Evolutionary conservation across 2,797 vertebrate species (phyloP).

Genomic region (Tokudaia tokunoshimensis): DNA sequence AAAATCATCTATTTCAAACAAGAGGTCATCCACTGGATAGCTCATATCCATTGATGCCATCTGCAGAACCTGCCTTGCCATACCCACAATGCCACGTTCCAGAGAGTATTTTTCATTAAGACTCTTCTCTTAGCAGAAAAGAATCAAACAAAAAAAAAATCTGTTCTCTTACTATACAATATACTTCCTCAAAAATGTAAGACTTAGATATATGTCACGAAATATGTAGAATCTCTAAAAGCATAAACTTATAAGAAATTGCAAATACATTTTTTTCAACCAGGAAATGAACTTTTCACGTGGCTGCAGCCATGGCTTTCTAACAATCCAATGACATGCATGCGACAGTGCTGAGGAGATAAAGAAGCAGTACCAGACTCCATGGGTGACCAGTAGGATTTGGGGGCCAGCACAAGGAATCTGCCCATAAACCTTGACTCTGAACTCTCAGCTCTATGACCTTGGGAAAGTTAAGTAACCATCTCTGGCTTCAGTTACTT

Average conservation of each 20-base stretch:
- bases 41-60: not conserved
- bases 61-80: not conserved
- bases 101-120: not conserved
- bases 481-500: not conserved
- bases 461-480: conserved; percentile 8
- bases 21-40: not conserved
- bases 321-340: not conserved
- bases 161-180: not conserved
- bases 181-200: conserved; percentile 2
- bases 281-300: not conserved
- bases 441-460: not conserved
- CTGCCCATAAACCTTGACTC: not conserved
- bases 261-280: not conserved
- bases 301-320: not conserved
- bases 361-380: not conserved
- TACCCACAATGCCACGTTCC: not conserved
- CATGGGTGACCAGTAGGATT: not conserved
- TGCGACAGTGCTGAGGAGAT: not conserved
- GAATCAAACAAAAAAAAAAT: not conserved
- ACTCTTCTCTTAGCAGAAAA: not conserved
- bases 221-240: not conserved
- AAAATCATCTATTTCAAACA: not conserved
- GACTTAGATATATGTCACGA: not conserved
- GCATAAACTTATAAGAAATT: not conserved
- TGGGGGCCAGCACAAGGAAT: not conserved